Base-by-base conservation (phyloP, 1,140 invertebrate species). In the Dysdera silvatica region DNA sequence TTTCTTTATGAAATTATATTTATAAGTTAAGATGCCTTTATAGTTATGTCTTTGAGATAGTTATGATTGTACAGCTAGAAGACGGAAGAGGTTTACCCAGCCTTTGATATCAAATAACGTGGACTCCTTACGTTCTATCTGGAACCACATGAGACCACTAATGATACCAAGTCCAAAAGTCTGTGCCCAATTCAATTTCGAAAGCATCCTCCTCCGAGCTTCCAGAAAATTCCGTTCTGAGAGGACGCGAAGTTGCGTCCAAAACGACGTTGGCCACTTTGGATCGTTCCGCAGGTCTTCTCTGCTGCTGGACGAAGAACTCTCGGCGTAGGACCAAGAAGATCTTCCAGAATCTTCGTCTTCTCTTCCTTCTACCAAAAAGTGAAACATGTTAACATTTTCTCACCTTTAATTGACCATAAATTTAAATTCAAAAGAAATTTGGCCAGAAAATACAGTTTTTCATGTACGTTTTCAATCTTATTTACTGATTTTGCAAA, bases 101-200 rank as follows among this genome's bases (percentile, higher is more conserved):
- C 87, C 88, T 76, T 88, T 85, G 29, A 90, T 83, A 74, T 91
- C 87, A 61, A 85, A 82, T 24, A 91, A 76, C 6, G 84, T 83
- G 65, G 85, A 83, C 74, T 91, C 88, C 8, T 79, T 84, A 24
- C 87, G 77, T 7, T 86, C 84, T 69, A 89, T 75, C 71, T 88
- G 83, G 67, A 88, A 87, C 88, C 88, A 91, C 18, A 91, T 78
- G 4, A 88, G 79, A 8, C 88, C 87, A 1, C 86, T 83, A 72
- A 91, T 79, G 48, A 88, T 67, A 1, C 84, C 86, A 48, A 91
- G 74, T 0, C 83, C 83, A 41, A 87, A 79, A 1, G 87, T 88
- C 75, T 90, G 88, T 29, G 88, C 78, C 83, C 88, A 87, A 73
- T 90, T 89, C 35, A 90, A 74, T 71, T 85, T 86, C 32, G 87